These are phyloP conservation scores for Lucifuga dentata DNA, from an alignment of 2,113 vertebrate species.

Conservation along the genomic window DNA sequence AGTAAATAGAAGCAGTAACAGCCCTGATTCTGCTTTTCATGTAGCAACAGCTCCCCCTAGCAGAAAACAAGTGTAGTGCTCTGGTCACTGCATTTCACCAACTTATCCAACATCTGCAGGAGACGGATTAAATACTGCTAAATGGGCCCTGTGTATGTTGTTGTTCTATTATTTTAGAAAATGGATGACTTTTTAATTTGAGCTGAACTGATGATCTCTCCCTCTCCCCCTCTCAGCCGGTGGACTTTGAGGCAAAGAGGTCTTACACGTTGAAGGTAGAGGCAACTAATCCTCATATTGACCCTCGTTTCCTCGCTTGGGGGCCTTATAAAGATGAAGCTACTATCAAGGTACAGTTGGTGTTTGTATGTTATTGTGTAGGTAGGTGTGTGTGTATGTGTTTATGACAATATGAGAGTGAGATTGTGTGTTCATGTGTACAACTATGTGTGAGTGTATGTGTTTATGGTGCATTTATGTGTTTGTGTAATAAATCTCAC, in stretches of 20 bases:
- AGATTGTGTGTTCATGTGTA: background rate
- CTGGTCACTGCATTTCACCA: background rate
- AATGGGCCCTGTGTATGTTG: too few relatives aligned
- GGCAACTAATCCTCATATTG: slow-evolving; percentile 91
- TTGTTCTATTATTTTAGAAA: background rate
- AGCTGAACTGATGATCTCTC: slow-evolving; percentile 9
- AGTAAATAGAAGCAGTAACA: background rate
- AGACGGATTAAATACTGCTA: background rate
- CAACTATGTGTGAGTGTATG: too few relatives aligned
- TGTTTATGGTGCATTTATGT: too few relatives aligned
- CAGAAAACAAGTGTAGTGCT: slow-evolving; percentile 18
- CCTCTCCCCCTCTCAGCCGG: slow-evolving; percentile 74
- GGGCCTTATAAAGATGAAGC: slow-evolving; percentile 98
- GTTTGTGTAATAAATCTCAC: background rate
- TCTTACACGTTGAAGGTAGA: slow-evolving; percentile 94
- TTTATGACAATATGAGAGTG: background rate
- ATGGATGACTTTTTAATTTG: background rate
- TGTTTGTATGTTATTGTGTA: background rate
- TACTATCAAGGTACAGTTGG: slow-evolving; percentile 87
- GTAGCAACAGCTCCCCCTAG: slow-evolving; percentile 81
- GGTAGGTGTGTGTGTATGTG: background rate
- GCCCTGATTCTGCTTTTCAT: slow-evolving; percentile 26
- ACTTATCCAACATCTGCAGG: slow-evolving; percentile 21
- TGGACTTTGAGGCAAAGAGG: slow-evolving; percentile 95
- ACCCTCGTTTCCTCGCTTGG: slow-evolving; percentile 92